Percentiles rank a stretch among this genome's conserved stretches.
Conservation (phyloP, 2,113 vertebrate genomes). For the Plectropomus leopardus region DNA sequence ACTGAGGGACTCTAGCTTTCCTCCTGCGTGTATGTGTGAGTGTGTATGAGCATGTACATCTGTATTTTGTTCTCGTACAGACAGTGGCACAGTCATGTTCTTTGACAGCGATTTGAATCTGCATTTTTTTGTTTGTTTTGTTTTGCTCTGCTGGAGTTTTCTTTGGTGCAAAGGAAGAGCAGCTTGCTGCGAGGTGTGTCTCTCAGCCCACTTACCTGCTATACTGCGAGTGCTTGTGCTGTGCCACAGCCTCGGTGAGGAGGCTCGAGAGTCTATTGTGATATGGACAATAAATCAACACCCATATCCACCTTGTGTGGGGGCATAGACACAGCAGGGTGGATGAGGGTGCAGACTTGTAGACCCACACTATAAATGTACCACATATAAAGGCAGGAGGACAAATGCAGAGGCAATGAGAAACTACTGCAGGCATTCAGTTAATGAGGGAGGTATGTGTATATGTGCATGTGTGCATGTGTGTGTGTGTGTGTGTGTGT, state of each 20-base stretch:
- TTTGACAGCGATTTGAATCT: conserved; percentile 39
- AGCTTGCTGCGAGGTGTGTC: conserved; percentile 83
- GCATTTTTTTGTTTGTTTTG: conserved; percentile 23
- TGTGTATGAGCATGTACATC: conserved; percentile 29
- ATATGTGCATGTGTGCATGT: conserved; percentile 7
- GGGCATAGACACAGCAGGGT: conserved; percentile 40
- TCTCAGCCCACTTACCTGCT: conserved; percentile 80
- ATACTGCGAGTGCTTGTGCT: conserved; percentile 69
- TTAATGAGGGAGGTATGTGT: conserved; percentile 73
- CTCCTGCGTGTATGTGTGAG: conserved; percentile 10
- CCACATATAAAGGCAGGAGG: conserved; percentile 8
- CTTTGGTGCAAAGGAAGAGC: conserved; percentile 40
- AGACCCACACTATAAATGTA: conserved; percentile 18
- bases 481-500: conserved; percentile 47
- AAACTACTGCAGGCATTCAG: conserved; percentile 80
- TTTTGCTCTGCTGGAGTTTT: conserved; percentile 83
- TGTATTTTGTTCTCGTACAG: conserved; percentile 33
- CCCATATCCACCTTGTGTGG: conserved; percentile 83
- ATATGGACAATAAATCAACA: conserved; percentile 87
- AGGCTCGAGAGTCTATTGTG: conserved; percentile 76
- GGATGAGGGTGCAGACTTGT: conserved; percentile 38
- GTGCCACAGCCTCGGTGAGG: conserved; percentile 62
- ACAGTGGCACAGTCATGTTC: neutral
- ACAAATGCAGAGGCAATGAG: conserved; percentile 43
- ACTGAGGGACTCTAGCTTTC: conserved; percentile 39